Conservation (phyloP, 2,888 invertebrate species). For the Mantis religiosa region DNA sequence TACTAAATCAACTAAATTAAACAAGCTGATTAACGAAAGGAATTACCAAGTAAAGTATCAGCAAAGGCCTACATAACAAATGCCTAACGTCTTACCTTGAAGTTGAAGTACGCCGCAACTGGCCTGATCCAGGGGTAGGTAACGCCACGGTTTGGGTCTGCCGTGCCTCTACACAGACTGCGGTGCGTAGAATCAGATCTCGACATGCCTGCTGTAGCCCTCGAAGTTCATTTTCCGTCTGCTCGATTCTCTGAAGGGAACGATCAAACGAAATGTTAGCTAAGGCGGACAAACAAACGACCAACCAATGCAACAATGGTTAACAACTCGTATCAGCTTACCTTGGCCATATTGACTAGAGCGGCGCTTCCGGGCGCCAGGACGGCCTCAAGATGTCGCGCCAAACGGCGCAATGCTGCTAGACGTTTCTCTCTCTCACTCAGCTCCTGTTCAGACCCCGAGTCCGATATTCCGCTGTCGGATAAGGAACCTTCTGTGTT, state of each 20-base stretch:
- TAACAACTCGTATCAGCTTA: slow-evolving; percentile 32
- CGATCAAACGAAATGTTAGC: too few relatives aligned
- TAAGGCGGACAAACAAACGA: too few relatives aligned
- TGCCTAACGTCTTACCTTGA: background rate
- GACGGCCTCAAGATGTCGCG: slow-evolving; percentile 62
- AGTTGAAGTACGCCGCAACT: slow-evolving; percentile 6
- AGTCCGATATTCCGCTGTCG: slow-evolving; percentile 76
- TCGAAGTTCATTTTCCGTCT: slow-evolving; percentile 67
- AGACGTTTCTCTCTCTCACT: slow-evolving; percentile 64
- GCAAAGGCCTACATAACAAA: too few relatives aligned
- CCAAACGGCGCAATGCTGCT: slow-evolving; percentile 62
- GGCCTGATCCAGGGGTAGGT: slow-evolving; percentile 32
- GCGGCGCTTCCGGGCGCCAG: slow-evolving; percentile 64
- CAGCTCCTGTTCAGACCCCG: slow-evolving; percentile 62
- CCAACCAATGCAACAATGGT: too few relatives aligned
- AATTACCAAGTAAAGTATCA: too few relatives aligned
- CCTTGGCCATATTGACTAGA: slow-evolving; percentile 60
- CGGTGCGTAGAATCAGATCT: slow-evolving; percentile 57
- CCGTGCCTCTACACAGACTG: slow-evolving; percentile 47
- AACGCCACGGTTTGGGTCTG: slow-evolving; percentile 30
- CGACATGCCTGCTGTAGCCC: slow-evolving; percentile 66
- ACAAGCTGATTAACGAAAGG: too few relatives aligned
- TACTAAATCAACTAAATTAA: too few relatives aligned
- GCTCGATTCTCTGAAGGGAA: slow-evolving; percentile 56
- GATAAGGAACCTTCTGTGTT: slow-evolving; percentile 57